phyloP scores from a whole-genome alignment of 2,797 vertebrate species.

The Miichthys miiuy region DNA sequence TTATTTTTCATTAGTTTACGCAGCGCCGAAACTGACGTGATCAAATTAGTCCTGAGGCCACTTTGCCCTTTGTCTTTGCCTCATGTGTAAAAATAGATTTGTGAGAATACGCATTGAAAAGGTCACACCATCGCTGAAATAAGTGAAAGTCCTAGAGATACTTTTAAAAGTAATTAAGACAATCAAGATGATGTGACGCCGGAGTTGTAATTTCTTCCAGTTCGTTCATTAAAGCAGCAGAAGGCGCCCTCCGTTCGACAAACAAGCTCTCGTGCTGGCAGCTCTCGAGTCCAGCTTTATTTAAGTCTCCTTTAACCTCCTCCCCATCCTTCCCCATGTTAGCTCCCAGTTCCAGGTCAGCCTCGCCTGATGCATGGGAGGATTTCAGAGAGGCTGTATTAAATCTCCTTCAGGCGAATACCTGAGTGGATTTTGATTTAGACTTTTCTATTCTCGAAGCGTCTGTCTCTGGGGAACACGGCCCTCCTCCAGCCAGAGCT shows the following conservation, averaged over 20 bases:
- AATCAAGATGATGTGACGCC: not conserved
- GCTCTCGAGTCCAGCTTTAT: constrained; percentile 35
- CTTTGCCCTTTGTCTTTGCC: constrained; percentile 11
- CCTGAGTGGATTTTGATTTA: constrained; percentile 64
- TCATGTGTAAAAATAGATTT: constrained; percentile 37
- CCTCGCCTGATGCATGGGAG: constrained; percentile 48
- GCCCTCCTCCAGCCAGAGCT: constrained; percentile 45
- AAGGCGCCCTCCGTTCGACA: not conserved
- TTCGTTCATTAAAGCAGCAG: constrained; percentile 15
- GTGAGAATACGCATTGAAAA: constrained; percentile 22
- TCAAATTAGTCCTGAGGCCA: not conserved
- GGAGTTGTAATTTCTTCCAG: not conserved
- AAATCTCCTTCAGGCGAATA: constrained; percentile 70
- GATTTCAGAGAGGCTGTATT: constrained; percentile 56
- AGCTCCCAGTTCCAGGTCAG: constrained; percentile 29
- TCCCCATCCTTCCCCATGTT: constrained; percentile 20
- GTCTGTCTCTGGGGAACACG: constrained; percentile 40
- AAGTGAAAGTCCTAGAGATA: not conserved
- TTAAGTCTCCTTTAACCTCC: constrained; percentile 54
- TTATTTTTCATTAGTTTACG: not conserved
- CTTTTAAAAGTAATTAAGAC: not conserved
- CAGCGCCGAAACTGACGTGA: not conserved
- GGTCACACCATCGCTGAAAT: constrained; percentile 25
- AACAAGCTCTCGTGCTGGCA: constrained; percentile 15
- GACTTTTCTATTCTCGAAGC: constrained; percentile 61